Conservation (phyloP, 2,113 vertebrate genomes). For the Chinchilla lanigera region DNA sequence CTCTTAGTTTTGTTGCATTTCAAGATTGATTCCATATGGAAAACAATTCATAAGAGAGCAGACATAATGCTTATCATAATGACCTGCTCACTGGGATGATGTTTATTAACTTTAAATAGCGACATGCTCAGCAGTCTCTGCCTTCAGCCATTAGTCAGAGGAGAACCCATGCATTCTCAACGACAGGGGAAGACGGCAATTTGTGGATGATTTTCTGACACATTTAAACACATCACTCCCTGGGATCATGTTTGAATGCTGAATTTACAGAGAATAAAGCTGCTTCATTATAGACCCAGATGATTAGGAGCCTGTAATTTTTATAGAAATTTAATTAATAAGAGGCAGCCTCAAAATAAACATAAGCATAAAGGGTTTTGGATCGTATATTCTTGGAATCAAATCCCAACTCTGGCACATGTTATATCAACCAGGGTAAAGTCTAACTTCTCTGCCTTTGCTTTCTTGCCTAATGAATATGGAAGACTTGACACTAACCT, state of each 20-base stretch:
- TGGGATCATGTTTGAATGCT: not conserved
- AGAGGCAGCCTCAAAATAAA: not conserved
- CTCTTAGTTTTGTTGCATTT: conserved; percentile 64
- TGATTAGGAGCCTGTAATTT: not conserved
- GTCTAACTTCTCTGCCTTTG: not conserved
- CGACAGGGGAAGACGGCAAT: not conserved
- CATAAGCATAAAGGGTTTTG: not conserved
- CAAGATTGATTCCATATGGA: conserved; percentile 66
- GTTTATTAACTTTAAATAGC: conserved; percentile 59
- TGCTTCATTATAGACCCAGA: not conserved
- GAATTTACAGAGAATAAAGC: conserved; percentile 22
- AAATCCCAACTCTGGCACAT: not conserved
- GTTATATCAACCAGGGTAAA: not conserved
- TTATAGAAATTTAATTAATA: not conserved
- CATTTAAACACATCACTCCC: not conserved
- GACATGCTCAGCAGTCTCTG: not conserved
- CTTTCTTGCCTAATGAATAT: not conserved
- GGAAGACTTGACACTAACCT: not conserved
- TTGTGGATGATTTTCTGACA: conserved; percentile 38
- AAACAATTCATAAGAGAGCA: conserved; percentile 53
- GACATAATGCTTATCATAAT: conserved; percentile 54
- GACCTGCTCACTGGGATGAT: conserved; percentile 45
- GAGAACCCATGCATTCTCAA: not conserved
- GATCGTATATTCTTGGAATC: not conserved
- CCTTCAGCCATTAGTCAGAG: not conserved